phyloP scores from a whole-genome alignment of 37 sponge, comb jelly and placozoan species.

The Aphrocallistes beatrix region DNA sequence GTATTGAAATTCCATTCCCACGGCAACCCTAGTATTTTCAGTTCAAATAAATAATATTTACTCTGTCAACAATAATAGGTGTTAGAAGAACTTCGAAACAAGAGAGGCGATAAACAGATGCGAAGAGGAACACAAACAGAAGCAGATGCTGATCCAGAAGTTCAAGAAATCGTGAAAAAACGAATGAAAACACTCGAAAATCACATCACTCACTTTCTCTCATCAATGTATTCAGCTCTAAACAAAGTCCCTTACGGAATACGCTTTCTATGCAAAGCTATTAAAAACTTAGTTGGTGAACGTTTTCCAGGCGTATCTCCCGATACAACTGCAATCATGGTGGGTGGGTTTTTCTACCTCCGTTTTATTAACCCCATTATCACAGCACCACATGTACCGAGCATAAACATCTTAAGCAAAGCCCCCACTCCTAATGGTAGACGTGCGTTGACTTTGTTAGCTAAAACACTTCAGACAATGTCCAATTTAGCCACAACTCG shows the following conservation, averaged over 20 bases:
- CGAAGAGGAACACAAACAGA: not conserved
- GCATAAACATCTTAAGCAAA: not conserved
- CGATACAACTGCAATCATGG: constrained; percentile 55
- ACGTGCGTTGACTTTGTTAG: constrained; percentile 28
- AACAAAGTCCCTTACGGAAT: constrained; percentile 73
- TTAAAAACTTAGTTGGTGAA: constrained; percentile 32
- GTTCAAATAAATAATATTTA: too few relatives aligned
- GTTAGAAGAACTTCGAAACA: constrained; percentile 13
- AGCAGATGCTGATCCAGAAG: constrained; percentile 5
- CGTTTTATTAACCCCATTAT: constrained; percentile 75
- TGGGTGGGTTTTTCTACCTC: constrained; percentile 81
- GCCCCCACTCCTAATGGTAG: not conserved
- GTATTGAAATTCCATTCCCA: too few relatives aligned
- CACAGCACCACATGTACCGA: constrained; percentile 54
- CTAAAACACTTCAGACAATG: constrained; percentile 64
- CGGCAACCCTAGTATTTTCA: too few relatives aligned
- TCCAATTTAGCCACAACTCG: constrained; percentile 56
- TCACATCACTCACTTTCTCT: not conserved
- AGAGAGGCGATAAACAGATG: not conserved
- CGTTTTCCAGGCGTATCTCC: constrained; percentile 52
- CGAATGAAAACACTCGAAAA: constrained; percentile 10
- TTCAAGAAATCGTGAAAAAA: not conserved
- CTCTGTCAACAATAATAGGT: too few relatives aligned
- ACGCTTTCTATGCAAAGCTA: constrained; percentile 84
- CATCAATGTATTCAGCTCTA: constrained; percentile 20